Base-by-base conservation (phyloP, 2,888 invertebrate genomes). In the Athalia cordata region DNA sequence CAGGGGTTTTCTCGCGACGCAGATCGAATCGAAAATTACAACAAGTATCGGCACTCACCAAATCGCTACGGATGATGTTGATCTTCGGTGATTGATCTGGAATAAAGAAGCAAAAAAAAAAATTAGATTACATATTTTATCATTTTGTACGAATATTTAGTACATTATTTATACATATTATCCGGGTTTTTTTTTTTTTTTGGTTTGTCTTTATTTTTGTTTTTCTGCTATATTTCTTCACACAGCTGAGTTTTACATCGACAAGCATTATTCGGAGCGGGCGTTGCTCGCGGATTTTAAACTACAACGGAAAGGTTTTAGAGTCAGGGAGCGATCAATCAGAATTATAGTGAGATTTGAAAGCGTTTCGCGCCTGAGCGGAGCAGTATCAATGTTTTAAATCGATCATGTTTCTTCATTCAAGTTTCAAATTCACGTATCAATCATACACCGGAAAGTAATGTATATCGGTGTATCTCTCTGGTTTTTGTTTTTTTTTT, bases 351-450 rank as follows among this genome's bases (percentile, higher is more conserved):
- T 62, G 62, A 57, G 75, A 75, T 75, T 75, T 64, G 75, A 75
- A 75, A 75, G 75, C 50, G 62, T 62, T 75, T 50, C 29, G 6
- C 11, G 15, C 47, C n/a, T 7, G 50, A n/a, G 5, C n/a, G 8
- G 29, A 52, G 55, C 6, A 15, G 59, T 64, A 75, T 75, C 75
- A 64, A 75, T 75, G 62, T 75, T 75, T 50, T 64, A 64, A 62
- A 75, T 75, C 75, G 62, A 75, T 75, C 75, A 75, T 64, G 75
- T 75, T 75, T 75, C 75, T 62, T 62, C 75, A 64, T 75, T 75
- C 61, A 49, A 64, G 49, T 75, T 64, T 75, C 75, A 64, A 75
- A 75, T 75, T 75, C 62, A 7, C 50, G 62, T 75, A 75, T 75
- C 75, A 75, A 75, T 75, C 75, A 75, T 72, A 45, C 49, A 15